A percentile compares a stretch with the other conserved stretches of the same genome.
These are phyloP conservation scores for Bemisia tabaci DNA, from an alignment of 1,140 invertebrate species.

Conservation along the genomic window DNA sequence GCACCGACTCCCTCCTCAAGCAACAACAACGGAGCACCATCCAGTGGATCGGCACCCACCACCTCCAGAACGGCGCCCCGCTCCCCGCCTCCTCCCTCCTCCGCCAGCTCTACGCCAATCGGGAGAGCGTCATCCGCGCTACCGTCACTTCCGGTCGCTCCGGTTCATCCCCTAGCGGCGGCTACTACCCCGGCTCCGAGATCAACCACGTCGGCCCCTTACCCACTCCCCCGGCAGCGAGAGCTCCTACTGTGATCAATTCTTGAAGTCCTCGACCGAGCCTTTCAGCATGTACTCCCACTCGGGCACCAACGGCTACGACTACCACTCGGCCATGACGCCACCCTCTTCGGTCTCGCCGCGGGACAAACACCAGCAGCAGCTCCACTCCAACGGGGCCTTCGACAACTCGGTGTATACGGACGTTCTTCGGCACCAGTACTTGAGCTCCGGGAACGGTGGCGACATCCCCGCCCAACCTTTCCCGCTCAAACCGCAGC, in stretches of 20 bases:
- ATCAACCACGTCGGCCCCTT: slow-evolving; percentile 46
- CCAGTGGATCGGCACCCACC: slow-evolving; percentile 81
- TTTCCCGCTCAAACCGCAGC: slow-evolving; percentile 77
- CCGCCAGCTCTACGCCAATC: slow-evolving; percentile 77
- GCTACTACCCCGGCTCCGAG: slow-evolving; percentile 22
- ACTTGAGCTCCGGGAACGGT: slow-evolving; percentile 21
- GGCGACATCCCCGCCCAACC: slow-evolving; percentile 48
- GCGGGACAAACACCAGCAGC: slow-evolving; percentile 62
- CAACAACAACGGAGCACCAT: slow-evolving; percentile 76
- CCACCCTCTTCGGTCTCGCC: slow-evolving; percentile 90
- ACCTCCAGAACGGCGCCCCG: slow-evolving; percentile 35
- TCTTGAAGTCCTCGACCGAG: slow-evolving; percentile 36
- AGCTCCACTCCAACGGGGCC: slow-evolving; percentile 26
- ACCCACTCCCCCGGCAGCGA: slow-evolving; percentile 72
- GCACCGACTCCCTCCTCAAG: slow-evolving; percentile 67
- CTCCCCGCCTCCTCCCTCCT: slow-evolving; percentile 71
- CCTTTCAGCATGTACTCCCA: slow-evolving; percentile 42
- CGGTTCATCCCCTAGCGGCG: slow-evolving; percentile 31
- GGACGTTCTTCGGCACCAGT: slow-evolving; percentile 43
- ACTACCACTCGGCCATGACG: slow-evolving; percentile 85
- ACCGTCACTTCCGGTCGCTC: slow-evolving; percentile 63
- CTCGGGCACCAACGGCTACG: slow-evolving; percentile 44
- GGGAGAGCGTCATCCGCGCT: slow-evolving; percentile 85
- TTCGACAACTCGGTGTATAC: slow-evolving; percentile 22
- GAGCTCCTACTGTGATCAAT: slow-evolving; percentile 59